Percentiles rank a stretch among this genome's conserved stretches.
Evolutionary conservation across 1,140 invertebrate genomes (phyloP).

Genomic region (Tetramorium parvispinum): DNA sequence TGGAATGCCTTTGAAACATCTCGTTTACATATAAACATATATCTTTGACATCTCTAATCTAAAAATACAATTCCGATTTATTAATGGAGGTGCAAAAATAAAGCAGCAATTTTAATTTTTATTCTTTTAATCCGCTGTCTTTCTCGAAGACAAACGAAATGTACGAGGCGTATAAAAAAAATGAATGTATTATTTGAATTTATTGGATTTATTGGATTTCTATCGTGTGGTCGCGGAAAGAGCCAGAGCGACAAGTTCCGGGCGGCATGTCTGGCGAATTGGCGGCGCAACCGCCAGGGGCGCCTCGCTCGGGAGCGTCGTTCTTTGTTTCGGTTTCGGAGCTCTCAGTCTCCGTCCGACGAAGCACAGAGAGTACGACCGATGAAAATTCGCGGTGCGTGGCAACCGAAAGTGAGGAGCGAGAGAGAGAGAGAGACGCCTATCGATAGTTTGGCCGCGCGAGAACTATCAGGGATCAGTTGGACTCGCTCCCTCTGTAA

Average conservation of each 20-base stretch:
- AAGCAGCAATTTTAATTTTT: neutral
- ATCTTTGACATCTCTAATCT: neutral
- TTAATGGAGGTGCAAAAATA: conserved; percentile 16
- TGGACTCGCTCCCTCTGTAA: conserved; percentile 67
- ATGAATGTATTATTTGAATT: too few relatives aligned
- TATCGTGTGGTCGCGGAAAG: neutral
- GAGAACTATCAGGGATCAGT: conserved; percentile 48
- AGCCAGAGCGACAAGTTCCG: too few relatives aligned
- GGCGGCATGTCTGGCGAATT: conserved; percentile 6
- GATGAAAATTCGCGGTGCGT: conserved; percentile 69
- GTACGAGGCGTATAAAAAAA: neutral
- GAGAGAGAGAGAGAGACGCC: conserved; percentile 33
- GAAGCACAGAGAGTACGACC: conserved; percentile 77
- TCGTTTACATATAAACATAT: neutral
- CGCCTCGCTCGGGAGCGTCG: conserved; percentile 80
- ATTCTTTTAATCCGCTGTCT: neutral
- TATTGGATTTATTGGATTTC: neutral
- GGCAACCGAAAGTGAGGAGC: conserved; percentile 25
- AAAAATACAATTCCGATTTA: neutral
- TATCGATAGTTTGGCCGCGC: neutral
- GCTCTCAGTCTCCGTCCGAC: conserved; percentile 82
- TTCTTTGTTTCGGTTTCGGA: conserved; percentile 85
- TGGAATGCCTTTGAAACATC: neutral
- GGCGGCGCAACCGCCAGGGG: conserved; percentile 58
- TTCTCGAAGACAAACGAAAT: neutral